Base-by-base conservation (phyloP, 2,113 vertebrate species). In the Ploceus nigricollis region DNA sequence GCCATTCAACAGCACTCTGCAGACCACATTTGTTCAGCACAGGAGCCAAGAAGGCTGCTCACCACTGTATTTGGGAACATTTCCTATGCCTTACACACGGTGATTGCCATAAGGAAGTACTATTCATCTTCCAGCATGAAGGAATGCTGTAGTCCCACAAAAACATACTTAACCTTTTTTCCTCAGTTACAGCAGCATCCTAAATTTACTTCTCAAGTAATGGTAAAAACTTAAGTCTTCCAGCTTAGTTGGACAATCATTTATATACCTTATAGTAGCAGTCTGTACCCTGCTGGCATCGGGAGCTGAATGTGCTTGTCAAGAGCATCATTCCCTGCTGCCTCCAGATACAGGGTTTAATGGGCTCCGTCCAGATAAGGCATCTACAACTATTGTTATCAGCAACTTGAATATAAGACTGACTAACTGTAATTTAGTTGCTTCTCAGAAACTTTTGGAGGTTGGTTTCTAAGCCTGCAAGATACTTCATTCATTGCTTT, bases 1-100 rank as follows among this genome's bases (percentile, higher is more conserved):
- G 44, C 66, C 4, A 1, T 64, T 70, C 3, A 0, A 0, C 23
- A 69, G 30, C 0, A 0, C 72, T 56, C 50, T 72, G 77, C 68
- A 69, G 57, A 27, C 31, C 2, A 1, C 0, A 0, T 76, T 58
- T 54, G 27, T 58, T 60, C 70, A 54, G 66, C 3, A 1, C 50
- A 60, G 65, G 57, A 81, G 54, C 90, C 72, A 51, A 25, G 71
- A 27, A 15, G n/a, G n/a, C 64, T 78, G 68, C 27, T 60, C 2
- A 3, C 31, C 7, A 2, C 53, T 2, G 0, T 28, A 33, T 37
- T 5, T 31, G 8, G 35, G 35, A 68, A 30, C 44, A 15, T 73
- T 91, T 89, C 72, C 57, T 30, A 14, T 81, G 68, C 54, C 50
- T 93, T 78, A 44, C 3, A 11, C 45, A 35, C 33, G 15, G 23